A percentile compares a stretch with the other conserved stretches of the same genome.
Conservation (phyloP, 2,888 invertebrate species). For the Hypomecis atomaria region DNA sequence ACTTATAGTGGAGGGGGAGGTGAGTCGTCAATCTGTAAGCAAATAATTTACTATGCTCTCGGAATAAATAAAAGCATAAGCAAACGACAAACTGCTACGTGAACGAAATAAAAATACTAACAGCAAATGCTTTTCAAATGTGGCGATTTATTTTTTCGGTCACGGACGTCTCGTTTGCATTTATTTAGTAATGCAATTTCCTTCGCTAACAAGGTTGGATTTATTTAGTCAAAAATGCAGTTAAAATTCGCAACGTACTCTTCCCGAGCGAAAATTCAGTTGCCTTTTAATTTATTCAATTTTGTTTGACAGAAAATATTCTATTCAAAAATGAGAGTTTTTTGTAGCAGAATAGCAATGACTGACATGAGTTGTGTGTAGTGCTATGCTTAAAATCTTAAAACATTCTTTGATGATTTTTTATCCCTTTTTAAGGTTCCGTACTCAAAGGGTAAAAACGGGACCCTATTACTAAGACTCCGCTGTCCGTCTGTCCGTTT, state of each 20-base stretch:
- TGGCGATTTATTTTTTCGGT: slow-evolving; percentile 8
- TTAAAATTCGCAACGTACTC: background rate
- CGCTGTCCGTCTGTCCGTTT: too few relatives aligned
- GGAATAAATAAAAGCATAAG: too few relatives aligned
- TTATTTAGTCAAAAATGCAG: slow-evolving; percentile 14
- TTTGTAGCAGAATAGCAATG: too few relatives aligned
- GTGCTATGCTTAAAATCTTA: too few relatives aligned
- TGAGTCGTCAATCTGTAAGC: too few relatives aligned
- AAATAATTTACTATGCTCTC: too few relatives aligned
- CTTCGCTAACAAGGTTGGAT: slow-evolving; percentile 1
- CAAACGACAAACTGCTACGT: slow-evolving; percentile 5
- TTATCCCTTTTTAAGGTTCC: too few relatives aligned
- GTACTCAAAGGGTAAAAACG: too few relatives aligned
- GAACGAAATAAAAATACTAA: background rate
- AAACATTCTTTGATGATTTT: too few relatives aligned
- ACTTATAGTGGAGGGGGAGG: too few relatives aligned
- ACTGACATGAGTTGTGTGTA: too few relatives aligned
- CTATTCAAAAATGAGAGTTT: background rate
- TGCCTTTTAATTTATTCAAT: background rate
- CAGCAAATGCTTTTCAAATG: slow-evolving; percentile 5
- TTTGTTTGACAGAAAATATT: background rate
- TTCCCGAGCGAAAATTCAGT: background rate
- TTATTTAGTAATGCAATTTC: slow-evolving; percentile 11
- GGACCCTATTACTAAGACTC: too few relatives aligned
- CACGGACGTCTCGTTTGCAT: slow-evolving; percentile 14